Conservation (phyloP, 2,888 invertebrate genomes). For the Microctonus brassicae region DNA sequence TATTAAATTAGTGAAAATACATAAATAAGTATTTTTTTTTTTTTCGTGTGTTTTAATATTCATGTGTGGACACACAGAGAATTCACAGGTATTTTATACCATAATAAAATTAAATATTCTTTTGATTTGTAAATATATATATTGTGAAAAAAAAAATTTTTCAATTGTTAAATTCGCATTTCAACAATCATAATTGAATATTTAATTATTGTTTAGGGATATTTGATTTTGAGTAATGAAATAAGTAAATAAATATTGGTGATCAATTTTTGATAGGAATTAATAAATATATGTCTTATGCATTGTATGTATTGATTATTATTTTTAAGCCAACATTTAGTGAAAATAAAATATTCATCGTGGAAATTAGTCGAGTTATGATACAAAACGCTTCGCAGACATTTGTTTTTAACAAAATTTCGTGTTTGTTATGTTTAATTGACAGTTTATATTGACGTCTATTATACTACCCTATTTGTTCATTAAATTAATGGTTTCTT, state of each 20-base stretch:
- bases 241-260: no score
- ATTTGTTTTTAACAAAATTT: constrained; percentile 31
- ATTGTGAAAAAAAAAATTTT: no score
- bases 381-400: constrained; percentile 52
- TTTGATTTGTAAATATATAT: no score
- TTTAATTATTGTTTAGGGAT: no score
- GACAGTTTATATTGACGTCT: background rate
- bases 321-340: constrained; percentile 24
- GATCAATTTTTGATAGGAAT: no score
- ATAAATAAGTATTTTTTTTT: background rate
- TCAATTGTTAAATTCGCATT: no score
- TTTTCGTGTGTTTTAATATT: background rate
- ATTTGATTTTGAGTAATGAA: no score
- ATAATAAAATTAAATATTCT: no score
- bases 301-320: constrained; percentile 50
- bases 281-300: constrained; percentile 18
- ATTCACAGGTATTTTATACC: no score
- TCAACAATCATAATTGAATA: no score
- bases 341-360: constrained; percentile 64
- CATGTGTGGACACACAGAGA: no score
- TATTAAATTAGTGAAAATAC: background rate
- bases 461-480: no score
- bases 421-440: constrained; percentile 48
- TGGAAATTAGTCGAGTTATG: constrained; percentile 64
- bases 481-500: constrained; percentile 28